These are phyloP conservation scores for Coranthus polyacanthus DNA, from an alignment of 2,797 vertebrate species.

Conservation along the genomic window DNA sequence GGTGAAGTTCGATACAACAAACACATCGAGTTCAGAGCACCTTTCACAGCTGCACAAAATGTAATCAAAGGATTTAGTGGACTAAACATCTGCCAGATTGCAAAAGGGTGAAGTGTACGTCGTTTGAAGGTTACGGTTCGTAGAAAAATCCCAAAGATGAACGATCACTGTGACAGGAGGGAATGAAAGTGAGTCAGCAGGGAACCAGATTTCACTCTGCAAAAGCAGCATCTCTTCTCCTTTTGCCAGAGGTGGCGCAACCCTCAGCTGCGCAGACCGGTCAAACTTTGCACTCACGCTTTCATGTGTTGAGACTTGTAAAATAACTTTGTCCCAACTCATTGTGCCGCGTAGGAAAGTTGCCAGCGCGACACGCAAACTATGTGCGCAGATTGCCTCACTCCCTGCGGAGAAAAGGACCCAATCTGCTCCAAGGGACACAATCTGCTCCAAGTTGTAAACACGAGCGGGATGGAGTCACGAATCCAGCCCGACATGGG, in stretches of 20 bases:
- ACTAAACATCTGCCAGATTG: background rate
- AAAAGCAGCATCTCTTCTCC: slow-evolving; percentile 18
- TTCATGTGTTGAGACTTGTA: slow-evolving; percentile 41
- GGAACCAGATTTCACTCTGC: background rate
- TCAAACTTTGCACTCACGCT: slow-evolving; percentile 35
- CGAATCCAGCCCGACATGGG: slow-evolving; percentile 22
- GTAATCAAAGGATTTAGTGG: background rate
- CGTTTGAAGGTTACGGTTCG: no score
- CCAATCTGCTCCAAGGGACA: background rate
- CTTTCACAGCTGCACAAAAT: slow-evolving; percentile 1
- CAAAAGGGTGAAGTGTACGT: background rate
- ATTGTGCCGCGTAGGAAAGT: background rate
- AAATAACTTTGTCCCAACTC: slow-evolving; percentile 30
- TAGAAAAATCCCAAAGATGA: background rate
- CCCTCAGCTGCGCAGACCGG: slow-evolving; percentile 42
- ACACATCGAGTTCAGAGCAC: background rate
- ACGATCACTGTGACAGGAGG: background rate
- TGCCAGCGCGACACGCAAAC: slow-evolving; percentile 14
- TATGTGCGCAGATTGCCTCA: slow-evolving; percentile 66
- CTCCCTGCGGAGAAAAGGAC: slow-evolving; percentile 14
- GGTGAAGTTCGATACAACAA: slow-evolving; percentile 32
- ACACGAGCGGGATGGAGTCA: slow-evolving; percentile 50
- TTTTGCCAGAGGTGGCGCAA: slow-evolving; percentile 34
- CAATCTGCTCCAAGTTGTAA: slow-evolving; percentile 22
- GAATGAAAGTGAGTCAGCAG: slow-evolving; percentile 30